Base-by-base conservation (phyloP, 2,113 vertebrate species). In the Oncorhynchus kisutch region DNA sequence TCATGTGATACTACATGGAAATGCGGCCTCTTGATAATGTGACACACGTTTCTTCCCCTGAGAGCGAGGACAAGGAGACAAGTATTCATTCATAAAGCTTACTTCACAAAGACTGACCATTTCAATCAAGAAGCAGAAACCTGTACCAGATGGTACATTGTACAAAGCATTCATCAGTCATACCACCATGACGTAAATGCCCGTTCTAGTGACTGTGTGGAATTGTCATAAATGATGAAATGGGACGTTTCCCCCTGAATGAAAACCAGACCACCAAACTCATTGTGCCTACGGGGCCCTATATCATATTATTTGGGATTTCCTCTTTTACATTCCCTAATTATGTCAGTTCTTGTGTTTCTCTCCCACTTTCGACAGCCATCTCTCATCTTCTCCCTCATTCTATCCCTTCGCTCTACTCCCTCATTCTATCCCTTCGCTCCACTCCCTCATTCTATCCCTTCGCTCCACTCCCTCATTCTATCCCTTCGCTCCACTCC, bases 171-270 rank as follows among this genome's bases (percentile, higher is more conserved):
- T 81, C 13, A 78, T 75, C 73, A 84, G 73, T 72, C 68, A 78
- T 70, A 77, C 34, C 67, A 72, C 51, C 66, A 1, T 77, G 57
- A 68, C 54, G 27, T 70, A 76, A 70, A 29, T 14, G 49, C 60
- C 70, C 72, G 83, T 83, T 86, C 79, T 80, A 75, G 69, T 71
- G 67, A 71, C 64, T 64, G 60, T 51, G 22, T 82, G 79, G 77
- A 60, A 82, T 82, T 65, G 72, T 78, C 74, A 76, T 82, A 73
- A 81, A 84, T 79, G 25, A 87, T 81, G 39, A 70, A 70, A 27
- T 25, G 20, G 18, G 67, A 51, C 69, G 76, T 18, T 8, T 29
- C 67, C 45, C 1, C 31, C 29, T 65, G 31, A 82, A 78, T 83
- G 68, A 49, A 14, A 68, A 68, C 31, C 29, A 73, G 80, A 62